These are phyloP conservation scores for Solen grandis DNA, from an alignment of 1,140 invertebrate species.

Conservation along the genomic window DNA sequence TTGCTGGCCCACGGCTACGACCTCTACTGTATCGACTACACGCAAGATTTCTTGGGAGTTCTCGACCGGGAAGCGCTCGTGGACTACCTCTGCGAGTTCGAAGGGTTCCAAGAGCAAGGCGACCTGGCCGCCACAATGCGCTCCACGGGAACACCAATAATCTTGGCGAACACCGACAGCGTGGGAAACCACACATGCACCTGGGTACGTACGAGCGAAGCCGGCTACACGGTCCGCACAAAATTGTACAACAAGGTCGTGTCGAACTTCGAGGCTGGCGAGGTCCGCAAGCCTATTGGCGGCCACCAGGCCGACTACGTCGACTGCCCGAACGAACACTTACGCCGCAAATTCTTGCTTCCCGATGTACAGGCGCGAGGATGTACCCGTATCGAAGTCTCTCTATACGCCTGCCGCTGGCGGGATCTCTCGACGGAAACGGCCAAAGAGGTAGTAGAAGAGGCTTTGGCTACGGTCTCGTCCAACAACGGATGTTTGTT, in stretches of 20 bases:
- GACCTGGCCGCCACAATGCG: not conserved
- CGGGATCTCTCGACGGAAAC: not conserved
- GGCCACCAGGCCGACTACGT: not conserved
- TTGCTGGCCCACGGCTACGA: not conserved
- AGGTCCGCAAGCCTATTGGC: not conserved
- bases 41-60: not conserved
- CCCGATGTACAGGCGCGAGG: constrained; percentile 5
- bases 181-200: constrained; percentile 6
- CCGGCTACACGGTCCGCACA: not conserved
- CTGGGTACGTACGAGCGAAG: not conserved
- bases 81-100: not conserved
- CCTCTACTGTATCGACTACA: not conserved
- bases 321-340: not conserved
- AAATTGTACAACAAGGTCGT: constrained; percentile 1
- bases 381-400: constrained; percentile 15
- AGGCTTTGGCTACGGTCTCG: not conserved
- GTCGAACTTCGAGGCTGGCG: not conserved
- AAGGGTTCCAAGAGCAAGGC: not conserved
- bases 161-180: constrained; percentile 1
- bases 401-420: constrained; percentile 1
- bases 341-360: not conserved
- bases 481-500: not conserved
- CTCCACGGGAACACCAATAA: not conserved
- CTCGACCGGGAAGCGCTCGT: not conserved
- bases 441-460: not conserved